These are phyloP conservation scores for Merodon equestris DNA, from an alignment of 2,888 invertebrate genomes.

Conservation along the genomic window DNA sequence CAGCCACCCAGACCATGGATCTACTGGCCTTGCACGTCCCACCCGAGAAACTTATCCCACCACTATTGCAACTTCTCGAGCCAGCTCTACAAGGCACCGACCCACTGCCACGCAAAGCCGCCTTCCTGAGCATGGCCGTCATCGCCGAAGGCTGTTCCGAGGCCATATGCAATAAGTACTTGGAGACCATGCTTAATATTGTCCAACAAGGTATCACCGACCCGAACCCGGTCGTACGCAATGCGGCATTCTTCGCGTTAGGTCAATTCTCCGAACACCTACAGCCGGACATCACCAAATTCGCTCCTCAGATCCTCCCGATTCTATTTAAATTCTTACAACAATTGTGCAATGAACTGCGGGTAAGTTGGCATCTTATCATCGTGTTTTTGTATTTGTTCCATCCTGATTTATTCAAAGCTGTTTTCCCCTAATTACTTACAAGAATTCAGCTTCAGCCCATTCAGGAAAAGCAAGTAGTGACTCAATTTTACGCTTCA, in stretches of 20 bases:
- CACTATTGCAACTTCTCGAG: conserved; percentile 84
- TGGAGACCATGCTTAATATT: conserved; percentile 84
- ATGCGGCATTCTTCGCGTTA: conserved; percentile 88
- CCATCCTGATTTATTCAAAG: conserved; percentile 68
- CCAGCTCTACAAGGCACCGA: conserved; percentile 83
- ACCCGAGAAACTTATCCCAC: conserved; percentile 87
- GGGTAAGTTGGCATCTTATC: conserved; percentile 73
- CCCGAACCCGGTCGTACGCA: conserved; percentile 83
- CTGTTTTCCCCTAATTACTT: conserved; percentile 47
- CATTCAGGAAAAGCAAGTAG: conserved; percentile 70
- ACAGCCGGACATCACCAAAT: conserved; percentile 88
- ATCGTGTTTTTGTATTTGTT: conserved; percentile 12
- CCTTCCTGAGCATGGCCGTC: conserved; percentile 86
- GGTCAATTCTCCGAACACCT: conserved; percentile 90
- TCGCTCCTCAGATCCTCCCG: conserved; percentile 85
- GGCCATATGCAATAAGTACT: conserved; percentile 85
- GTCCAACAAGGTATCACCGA: conserved; percentile 86
- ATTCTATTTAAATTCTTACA: conserved; percentile 85
- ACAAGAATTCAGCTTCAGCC: conserved; percentile 65
- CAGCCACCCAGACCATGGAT: conserved; percentile 87
- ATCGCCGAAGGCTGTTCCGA: conserved; percentile 89
- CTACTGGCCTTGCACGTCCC: conserved; percentile 86
- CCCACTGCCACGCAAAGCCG: conserved; percentile 84
- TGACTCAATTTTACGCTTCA: conserved; percentile 75
- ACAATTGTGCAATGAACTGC: conserved; percentile 81